phyloP scores from a whole-genome alignment of 2,888 invertebrate genomes.

The Agrotis exclamationis region DNA sequence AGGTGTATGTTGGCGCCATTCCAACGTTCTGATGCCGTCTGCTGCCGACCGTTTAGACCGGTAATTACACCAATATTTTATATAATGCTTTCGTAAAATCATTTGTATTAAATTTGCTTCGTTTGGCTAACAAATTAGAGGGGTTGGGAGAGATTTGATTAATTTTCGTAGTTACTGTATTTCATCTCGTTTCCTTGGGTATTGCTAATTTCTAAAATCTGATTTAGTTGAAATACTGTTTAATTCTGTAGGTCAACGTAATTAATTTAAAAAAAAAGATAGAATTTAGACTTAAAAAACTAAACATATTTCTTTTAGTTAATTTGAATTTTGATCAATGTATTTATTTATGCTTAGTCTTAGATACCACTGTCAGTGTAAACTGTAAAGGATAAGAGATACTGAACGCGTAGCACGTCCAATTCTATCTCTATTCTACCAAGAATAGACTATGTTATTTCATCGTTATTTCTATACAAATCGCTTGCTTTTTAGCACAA shows the following conservation, averaged over 20 bases:
- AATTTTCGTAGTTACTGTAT: conserved; percentile 34
- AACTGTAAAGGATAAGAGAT: no score
- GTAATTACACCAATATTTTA: conserved; percentile 73
- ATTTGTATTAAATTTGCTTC: conserved; percentile 52
- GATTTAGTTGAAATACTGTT: background rate
- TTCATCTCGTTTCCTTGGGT: conserved; percentile 10
- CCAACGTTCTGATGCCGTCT: conserved; percentile 54
- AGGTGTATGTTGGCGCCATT: conserved; percentile 60
- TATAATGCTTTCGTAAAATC: conserved; percentile 50
- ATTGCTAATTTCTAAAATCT: conserved; percentile 10
- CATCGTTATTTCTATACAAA: no score
- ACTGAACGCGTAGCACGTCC: no score
- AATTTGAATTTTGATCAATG: no score
- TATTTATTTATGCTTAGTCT: no score
- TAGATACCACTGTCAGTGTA: no score
- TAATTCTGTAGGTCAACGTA: background rate
- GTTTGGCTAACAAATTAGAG: conserved; percentile 41
- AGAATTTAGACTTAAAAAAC: background rate
- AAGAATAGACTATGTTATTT: no score
- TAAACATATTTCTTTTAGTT: no score
- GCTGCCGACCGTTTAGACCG: conserved; percentile 69
- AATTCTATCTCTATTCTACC: no score
- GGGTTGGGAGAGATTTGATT: conserved; percentile 32
- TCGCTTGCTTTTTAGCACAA: no score
- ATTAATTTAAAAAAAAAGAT: background rate